Evolutionary conservation across 2,797 vertebrate genomes (phyloP).

Genomic region (Protonibea diacanthus): DNA sequence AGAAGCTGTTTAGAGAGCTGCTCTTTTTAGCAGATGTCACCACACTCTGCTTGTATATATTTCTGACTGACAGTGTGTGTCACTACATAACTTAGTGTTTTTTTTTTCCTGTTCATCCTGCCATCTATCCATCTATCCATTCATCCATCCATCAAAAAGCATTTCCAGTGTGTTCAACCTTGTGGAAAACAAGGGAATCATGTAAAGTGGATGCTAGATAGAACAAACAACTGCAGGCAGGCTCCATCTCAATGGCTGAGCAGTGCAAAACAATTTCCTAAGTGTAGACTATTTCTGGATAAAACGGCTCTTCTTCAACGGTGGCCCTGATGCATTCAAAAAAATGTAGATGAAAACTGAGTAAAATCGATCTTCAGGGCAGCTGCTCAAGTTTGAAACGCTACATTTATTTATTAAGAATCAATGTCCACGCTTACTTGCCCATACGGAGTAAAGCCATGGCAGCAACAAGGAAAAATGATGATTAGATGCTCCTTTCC

Average conservation of each 20-base stretch:
- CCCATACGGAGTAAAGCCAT: constrained; percentile 26
- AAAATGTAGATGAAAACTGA: constrained; percentile 19
- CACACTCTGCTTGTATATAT: constrained; percentile 43
- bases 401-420: constrained; percentile 43
- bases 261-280: constrained; percentile 37
- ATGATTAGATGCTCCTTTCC: constrained; percentile 32
- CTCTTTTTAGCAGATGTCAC: constrained; percentile 68
- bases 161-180: constrained; percentile 43
- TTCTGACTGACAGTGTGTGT: constrained; percentile 25
- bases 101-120: constrained; percentile 8
- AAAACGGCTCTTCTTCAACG: constrained; percentile 25
- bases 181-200: constrained; percentile 40
- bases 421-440: constrained; percentile 36
- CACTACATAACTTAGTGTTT: constrained; percentile 14
- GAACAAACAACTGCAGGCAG: constrained; percentile 27
- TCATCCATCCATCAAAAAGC: constrained; percentile 27
- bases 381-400: constrained; percentile 24
- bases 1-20: constrained; percentile 71
- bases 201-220: constrained; percentile 32
- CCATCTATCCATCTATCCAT: constrained; percentile 8
- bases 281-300: constrained; percentile 37
- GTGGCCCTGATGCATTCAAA: constrained; percentile 16
- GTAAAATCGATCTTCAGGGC: constrained; percentile 35
- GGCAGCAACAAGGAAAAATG: constrained; percentile 12
- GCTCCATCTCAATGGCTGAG: constrained; percentile 18